phyloP scores from a whole-genome alignment of 2,888 invertebrate genomes.

The Nephrotoma appendiculata region DNA sequence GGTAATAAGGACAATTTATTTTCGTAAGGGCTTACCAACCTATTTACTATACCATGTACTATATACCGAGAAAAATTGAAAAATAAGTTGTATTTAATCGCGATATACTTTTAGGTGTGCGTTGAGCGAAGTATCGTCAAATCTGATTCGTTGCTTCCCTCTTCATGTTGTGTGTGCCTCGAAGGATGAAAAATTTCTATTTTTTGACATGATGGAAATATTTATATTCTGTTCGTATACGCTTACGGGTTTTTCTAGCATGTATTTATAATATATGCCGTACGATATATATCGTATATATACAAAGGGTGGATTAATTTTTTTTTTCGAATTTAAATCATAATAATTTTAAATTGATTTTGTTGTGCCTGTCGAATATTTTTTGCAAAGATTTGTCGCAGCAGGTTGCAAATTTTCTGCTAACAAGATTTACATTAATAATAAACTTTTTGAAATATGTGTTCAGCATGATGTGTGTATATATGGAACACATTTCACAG shows the following conservation, averaged over 20 bases:
- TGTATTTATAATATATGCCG: too few species aligned
- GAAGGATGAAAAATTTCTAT: neutral
- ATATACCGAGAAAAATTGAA: too few species aligned
- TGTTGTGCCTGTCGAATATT: neutral
- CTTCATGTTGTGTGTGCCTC: neutral
- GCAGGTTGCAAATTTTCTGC: neutral
- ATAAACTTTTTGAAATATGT: neutral
- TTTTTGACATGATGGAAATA: neutral
- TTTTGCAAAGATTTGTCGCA: neutral
- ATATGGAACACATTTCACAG: neutral
- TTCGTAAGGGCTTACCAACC: too few species aligned
- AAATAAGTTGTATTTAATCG: neutral
- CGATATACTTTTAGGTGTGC: neutral
- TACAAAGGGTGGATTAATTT: neutral
- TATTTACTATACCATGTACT: too few species aligned
- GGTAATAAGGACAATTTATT: too few species aligned
- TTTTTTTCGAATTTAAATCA: neutral
- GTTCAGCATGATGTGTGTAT: neutral
- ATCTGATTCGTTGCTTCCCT: neutral
- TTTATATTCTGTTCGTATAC: neutral
- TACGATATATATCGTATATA: too few species aligned
- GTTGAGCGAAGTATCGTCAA: neutral
- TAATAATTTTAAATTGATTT: neutral
- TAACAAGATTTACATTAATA: neutral
- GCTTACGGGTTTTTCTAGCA: neutral